Conservation (phyloP, 2,888 invertebrate species). For the Iselma pallidipennis region DNA sequence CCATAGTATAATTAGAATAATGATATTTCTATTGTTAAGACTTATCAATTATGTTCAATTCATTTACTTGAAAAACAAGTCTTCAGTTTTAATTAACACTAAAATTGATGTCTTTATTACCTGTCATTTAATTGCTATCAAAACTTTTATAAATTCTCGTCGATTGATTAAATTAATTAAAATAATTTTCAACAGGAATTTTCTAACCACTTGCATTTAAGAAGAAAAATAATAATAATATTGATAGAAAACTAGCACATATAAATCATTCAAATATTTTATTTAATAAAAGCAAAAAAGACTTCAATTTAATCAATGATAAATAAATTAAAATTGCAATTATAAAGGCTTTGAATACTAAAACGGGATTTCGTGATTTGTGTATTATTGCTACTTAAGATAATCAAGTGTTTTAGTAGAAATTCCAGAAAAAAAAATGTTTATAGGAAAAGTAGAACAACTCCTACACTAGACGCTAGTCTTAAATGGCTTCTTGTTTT, state of each 20-base stretch:
- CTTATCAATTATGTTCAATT: no score
- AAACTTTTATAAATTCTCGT: no score
- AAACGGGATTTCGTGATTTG: constrained; percentile 26
- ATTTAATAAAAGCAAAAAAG: constrained; percentile 4
- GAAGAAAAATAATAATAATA: not conserved
- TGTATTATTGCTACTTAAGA: not conserved
- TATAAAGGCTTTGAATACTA: constrained; percentile 21
- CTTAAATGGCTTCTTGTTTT: not conserved
- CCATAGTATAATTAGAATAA: not conserved
- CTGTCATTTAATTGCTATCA: no score
- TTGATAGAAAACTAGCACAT: not conserved
- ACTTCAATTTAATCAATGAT: constrained; percentile 20
- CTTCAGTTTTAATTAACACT: no score
- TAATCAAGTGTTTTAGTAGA: not conserved
- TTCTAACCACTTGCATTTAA: no score
- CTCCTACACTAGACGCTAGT: not conserved
- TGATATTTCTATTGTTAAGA: no score
- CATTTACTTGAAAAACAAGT: no score
- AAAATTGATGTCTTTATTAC: no score
- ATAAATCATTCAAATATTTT: not conserved
- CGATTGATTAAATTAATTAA: no score
- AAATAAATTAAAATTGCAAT: constrained; percentile 22
- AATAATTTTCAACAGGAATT: no score
- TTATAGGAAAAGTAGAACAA: not conserved
- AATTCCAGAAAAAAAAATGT: not conserved